Base-by-base conservation (phyloP, 2,113 vertebrate species). In the Thryonomys swinderianus region DNA sequence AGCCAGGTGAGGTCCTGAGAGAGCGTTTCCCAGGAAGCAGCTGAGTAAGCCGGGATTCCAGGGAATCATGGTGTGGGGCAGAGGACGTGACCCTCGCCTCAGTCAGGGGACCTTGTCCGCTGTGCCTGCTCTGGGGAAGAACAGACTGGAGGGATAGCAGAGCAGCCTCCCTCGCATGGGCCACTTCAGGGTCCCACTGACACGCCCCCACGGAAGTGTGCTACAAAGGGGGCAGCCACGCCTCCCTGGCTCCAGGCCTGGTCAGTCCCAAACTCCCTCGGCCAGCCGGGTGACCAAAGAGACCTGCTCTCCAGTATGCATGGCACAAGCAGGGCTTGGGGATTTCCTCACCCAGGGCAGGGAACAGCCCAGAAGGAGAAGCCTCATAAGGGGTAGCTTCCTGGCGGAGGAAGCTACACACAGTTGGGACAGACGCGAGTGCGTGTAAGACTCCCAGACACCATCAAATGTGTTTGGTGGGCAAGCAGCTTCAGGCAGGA, bases 1-100 rank as follows among this genome's bases (percentile, higher is more conserved):
- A 1, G 7, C 48, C 2, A 2, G 25, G 5, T 2, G 0, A 7
- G n/a, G 9, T 23, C 48, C 82, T 2, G 13, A 34, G 21, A 34
- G 21, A 34, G 64, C 6, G 4, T 23, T 71, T 71, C 69, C 42
- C 69, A 42, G 69, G 37, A 73, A 37, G 30, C 20, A 42, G 5
- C 45, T 0, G 13, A 51, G 40, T 1, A 23, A 86, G 27, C 81
- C 74, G 20, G 9, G 48, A 57, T 25, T 67, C 4, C 12, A 88
- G 25, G 27, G 51, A 78, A 64, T 37, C 3, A 7, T 9, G n/a
- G 18, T 13, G 1, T 42, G 66, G 74, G 23, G n/a, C 48, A 37
- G 64, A 37, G 55, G 66, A 64, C 14, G 34, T 30, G 78, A 76
- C n/a, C 57, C 18, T 62, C 61, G 42, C 51, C 37, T 48, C 25